These are phyloP conservation scores for Brachypterus glaber DNA, from an alignment of 2,888 invertebrate species.

Conservation along the genomic window DNA sequence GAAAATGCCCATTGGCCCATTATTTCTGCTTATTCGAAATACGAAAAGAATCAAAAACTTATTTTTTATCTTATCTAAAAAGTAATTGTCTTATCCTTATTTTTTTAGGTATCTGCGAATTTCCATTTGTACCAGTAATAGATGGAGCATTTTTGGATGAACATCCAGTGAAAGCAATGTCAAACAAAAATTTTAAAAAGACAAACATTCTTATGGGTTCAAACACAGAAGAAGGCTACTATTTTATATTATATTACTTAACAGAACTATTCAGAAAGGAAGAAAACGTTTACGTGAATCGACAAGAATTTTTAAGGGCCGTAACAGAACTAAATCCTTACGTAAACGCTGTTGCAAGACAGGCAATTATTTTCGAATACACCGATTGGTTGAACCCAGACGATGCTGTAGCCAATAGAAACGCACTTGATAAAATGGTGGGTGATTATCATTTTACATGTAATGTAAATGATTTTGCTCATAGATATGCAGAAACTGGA, in stretches of 20 bases:
- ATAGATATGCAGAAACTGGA: constrained; percentile 78
- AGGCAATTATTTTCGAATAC: constrained; percentile 88
- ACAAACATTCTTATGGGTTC: constrained; percentile 86
- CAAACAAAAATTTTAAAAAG: constrained; percentile 80
- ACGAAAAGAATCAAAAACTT: too few relatives aligned
- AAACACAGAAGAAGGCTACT: constrained; percentile 89
- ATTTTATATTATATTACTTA: constrained; percentile 87
- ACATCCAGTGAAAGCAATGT: constrained; percentile 62
- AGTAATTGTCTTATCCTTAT: too few relatives aligned
- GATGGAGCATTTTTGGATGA: constrained; percentile 90
- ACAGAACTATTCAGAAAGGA: constrained; percentile 76
- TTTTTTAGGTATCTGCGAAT: constrained; percentile 84
- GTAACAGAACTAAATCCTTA: constrained; percentile 77
- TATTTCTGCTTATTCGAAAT: too few relatives aligned
- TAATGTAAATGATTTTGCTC: constrained; percentile 87
- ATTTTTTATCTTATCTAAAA: too few relatives aligned
- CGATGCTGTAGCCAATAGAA: constrained; percentile 72
- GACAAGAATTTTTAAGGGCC: constrained; percentile 68
- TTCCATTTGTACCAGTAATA: constrained; percentile 89
- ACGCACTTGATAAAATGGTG: constrained; percentile 84
- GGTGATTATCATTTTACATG: constrained; percentile 94
- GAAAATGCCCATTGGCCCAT: too few relatives aligned
- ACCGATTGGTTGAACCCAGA: constrained; percentile 85
- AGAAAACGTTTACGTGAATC: constrained; percentile 72
- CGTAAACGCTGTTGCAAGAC: constrained; percentile 68